Base-by-base conservation (phyloP, 2,888 invertebrate genomes). In the Vannuccia rotundouncinata region DNA sequence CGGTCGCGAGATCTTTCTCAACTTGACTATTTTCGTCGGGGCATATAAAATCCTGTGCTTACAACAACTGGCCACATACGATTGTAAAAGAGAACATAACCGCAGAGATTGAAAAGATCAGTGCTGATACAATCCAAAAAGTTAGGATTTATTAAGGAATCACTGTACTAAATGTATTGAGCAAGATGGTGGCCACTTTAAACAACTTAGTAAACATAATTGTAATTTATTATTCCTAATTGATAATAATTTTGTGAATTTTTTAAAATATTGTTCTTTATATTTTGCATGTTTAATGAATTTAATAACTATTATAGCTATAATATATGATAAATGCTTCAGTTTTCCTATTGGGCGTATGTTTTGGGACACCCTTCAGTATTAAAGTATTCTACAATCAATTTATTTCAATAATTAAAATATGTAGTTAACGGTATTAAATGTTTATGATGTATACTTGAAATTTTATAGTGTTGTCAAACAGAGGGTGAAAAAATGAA, bases 11-110 rank as follows among this genome's bases (percentile, higher is more conserved):
- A 75, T 29, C 75, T 75, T 31, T 31, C 30, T 31, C 75, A 2
- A 25, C 75, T 75, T 31, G 75, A 75, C 31, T 75, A 31, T 31
- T 75, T 75, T 31, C 75, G 13, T 75, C 27, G 75, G 75, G 75
- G 5, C 75, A 75, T 75, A n/a, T 75, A 2, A 75, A 75, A 31
- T 75, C 75, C 5, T 29, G 29, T 31, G 75, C 29, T 13, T 75
- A 31, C 75, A 75, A 75, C 29, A 66, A 66, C 66, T 22, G 22
- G 66, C 66, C 66, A 66, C 66, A 22, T 66, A 66, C 66, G 25
- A 66, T 66, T 5, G 45, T 10, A 45, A 45, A 45, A 45, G 45
- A 22, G 2, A 5, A 66, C 66, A 66, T 66, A 66, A 66, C 66
- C 66, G 25, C 66, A 66, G 66, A 66, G 66, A 66, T 66, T 17